phyloP scores from a whole-genome alignment of 2,113 vertebrate species.

The Prolemur simus region DNA sequence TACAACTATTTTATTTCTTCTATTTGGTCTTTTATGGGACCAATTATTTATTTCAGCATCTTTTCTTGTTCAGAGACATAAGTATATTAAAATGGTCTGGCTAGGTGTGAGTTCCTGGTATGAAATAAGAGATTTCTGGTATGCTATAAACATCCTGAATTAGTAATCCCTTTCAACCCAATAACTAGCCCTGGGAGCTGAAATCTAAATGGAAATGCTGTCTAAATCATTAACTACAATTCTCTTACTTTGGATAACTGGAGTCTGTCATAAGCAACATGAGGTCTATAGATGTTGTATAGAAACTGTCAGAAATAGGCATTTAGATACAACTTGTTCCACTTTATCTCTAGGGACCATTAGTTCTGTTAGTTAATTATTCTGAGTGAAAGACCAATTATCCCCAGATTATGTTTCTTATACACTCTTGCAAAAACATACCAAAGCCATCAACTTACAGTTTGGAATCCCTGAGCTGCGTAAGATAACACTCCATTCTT shows the following conservation, averaged over 20 bases:
- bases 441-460: slow-evolving; percentile 29
- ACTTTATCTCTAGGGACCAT: slow-evolving; percentile 32
- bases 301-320: slow-evolving; percentile 51
- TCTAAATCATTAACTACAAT: slow-evolving; percentile 34
- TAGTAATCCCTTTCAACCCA: slow-evolving; percentile 32
- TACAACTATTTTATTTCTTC: slow-evolving; percentile 18
- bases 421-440: background rate
- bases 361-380: slow-evolving; percentile 61
- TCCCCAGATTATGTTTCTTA: slow-evolving; percentile 54
- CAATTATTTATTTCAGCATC: slow-evolving; percentile 10
- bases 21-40: slow-evolving; percentile 23
- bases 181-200: background rate
- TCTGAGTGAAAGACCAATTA: slow-evolving; percentile 62
- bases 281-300: slow-evolving; percentile 11
- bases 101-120: background rate
- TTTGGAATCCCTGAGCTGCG: slow-evolving; percentile 2
- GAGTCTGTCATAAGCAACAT: slow-evolving; percentile 44
- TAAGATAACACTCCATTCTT: background rate
- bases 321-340: slow-evolving; percentile 33
- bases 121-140: slow-evolving; percentile 9
- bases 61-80: slow-evolving; percentile 19
- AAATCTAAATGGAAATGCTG: slow-evolving; percentile 54
- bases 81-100: background rate
- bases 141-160: slow-evolving; percentile 21
- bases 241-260: slow-evolving; percentile 12